Evolutionary conservation across 2,888 invertebrate genomes (phyloP), one percentile per base, ranked within the genome.

Genomic region (Leptura quadrifasciata): DNA sequence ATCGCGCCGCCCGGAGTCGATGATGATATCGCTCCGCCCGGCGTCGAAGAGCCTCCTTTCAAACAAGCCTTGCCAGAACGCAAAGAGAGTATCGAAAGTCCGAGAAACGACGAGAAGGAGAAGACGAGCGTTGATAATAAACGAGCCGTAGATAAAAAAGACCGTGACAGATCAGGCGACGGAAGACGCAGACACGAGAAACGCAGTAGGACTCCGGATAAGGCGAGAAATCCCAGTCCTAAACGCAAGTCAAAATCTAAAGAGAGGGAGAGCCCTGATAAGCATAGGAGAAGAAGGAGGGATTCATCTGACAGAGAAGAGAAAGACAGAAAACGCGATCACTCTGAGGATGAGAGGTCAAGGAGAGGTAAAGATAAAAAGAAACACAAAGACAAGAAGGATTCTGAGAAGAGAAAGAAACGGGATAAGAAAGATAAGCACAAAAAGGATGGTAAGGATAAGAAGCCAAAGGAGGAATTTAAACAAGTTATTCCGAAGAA

Each of bases 31-130:
- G 90, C 91, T 74, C 92, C 92, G 17, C 93, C 93, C 9, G 93
- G 92, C 15, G 92, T 93, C 0, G 91, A 91, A 75, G 92, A 93
- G 84, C 92, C 93, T 6, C 91, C 92, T 92, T 20, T 93, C 92
- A 54, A 93, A 93, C 24, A 91, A 92, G 84, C 77, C 52, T 74
- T 76, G 12, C 74, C 77, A n/a, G 80, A 80, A 47, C 67, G 71
- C 18, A 73, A 80, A 60, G 80, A 76, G 1, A 60, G 72, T 52
- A 67, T 72, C 21, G 55, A 60, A 24, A 79, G 77, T 15, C 74
- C 78, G 6, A 81, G 72, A 76, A 76, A 76, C 35, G 75, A 79
- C n/a, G 79, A 81, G 5, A 80, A 72, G 74, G 80, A 79, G 71
- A 76, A 72, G 72, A 78, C 78, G 73, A 75, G 69, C 64, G 52